A percentile compares a stretch with the other conserved stretches of the same genome.
Evolutionary conservation across 2,888 invertebrate genomes (phyloP).

Genomic region (Apamea monoglypha): DNA sequence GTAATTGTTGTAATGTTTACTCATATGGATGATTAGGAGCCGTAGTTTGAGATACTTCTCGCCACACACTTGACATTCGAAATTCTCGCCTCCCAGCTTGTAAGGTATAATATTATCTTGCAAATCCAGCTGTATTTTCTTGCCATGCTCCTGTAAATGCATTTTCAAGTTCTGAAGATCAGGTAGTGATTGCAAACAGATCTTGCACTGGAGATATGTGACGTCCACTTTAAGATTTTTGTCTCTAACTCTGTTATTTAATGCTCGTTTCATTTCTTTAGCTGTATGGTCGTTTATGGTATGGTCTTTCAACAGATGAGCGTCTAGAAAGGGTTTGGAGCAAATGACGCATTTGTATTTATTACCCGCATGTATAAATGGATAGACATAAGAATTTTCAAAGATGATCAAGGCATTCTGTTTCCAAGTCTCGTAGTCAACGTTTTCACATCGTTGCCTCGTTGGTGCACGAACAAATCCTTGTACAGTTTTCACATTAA

Average conservation of each 20-base stretch:
- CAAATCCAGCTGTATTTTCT: conserved; percentile 71
- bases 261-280: conserved; percentile 74
- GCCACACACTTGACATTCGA: conserved; percentile 81
- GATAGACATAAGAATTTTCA: conserved; percentile 80
- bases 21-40: conserved; percentile 83
- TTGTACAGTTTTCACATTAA: conserved; percentile 73
- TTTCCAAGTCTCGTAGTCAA: conserved; percentile 72
- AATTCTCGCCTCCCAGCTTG: conserved; percentile 75
- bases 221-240: conserved; percentile 82
- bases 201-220: conserved; percentile 76
- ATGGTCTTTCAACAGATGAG: conserved; percentile 75
- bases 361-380: conserved; percentile 79
- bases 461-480: conserved; percentile 47
- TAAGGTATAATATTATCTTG: conserved; percentile 84
- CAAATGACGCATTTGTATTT: conserved; percentile 84
- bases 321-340: conserved; percentile 73
- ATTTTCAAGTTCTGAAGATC: conserved; percentile 74
- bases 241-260: conserved; percentile 76
- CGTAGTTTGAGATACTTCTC: conserved; percentile 78
- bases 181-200: conserved; percentile 72
- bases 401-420: conserved; percentile 79
- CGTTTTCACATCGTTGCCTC: conserved; percentile 54
- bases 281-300: conserved; percentile 69
- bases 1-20: conserved; percentile 83
- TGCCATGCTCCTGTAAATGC: conserved; percentile 79